Conservation (phyloP, 92 coral and sea anemone species). For the Porites cylindrica region DNA sequence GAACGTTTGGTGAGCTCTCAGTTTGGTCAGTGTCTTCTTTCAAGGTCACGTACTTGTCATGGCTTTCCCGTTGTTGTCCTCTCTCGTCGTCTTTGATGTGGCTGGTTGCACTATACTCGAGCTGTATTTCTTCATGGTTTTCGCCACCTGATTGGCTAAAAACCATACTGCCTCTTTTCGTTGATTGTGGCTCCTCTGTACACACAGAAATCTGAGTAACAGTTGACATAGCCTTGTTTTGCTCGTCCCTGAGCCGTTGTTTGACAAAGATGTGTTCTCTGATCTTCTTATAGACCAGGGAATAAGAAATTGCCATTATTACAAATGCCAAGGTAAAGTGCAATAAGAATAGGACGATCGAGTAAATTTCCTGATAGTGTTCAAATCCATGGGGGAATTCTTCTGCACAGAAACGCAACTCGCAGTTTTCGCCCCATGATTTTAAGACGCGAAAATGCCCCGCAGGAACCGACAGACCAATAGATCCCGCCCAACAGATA, state of each 20-base stretch:
- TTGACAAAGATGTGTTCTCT: constrained; percentile 39
- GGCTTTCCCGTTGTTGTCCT: neutral
- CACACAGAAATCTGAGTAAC: neutral
- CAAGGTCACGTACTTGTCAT: neutral
- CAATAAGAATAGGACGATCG: constrained; percentile 13
- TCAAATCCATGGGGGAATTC: constrained; percentile 13
- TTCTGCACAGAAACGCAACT: constrained; percentile 10
- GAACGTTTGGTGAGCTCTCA: neutral
- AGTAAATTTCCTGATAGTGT: constrained; percentile 24
- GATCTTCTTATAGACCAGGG: constrained; percentile 40
- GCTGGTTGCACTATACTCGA: neutral
- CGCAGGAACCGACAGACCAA: constrained; percentile 38
- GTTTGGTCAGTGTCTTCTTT: neutral
- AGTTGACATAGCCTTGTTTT: neutral
- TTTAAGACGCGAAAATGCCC: constrained; percentile 35
- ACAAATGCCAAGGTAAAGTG: constrained; percentile 38
- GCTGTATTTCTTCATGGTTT: neutral
- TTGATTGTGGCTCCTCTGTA: constrained; percentile 3
- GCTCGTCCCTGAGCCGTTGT: constrained; percentile 19
- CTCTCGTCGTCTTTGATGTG: neutral
- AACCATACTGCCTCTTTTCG: neutral
- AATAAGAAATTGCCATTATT: constrained; percentile 51
- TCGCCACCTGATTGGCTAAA: neutral
- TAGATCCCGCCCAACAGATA: constrained; percentile 37
- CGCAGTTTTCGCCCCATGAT: constrained; percentile 19